A percentile compares a stretch with the other conserved stretches of the same genome.
Conservation (phyloP, 2,888 invertebrate species). For the Philopedon plagiatum region DNA sequence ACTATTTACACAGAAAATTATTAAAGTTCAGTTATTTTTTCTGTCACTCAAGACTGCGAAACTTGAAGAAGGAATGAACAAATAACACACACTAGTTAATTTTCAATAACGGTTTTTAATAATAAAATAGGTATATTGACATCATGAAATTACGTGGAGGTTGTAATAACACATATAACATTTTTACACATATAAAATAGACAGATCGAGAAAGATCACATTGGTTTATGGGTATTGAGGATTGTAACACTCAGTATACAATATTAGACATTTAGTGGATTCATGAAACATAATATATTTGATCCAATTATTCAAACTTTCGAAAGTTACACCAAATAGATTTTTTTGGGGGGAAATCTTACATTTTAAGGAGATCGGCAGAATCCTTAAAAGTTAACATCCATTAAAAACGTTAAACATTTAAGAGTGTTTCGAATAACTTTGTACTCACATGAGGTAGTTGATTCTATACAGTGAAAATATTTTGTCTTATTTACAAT, state of each 20-base stretch:
- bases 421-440: constrained; percentile 36
- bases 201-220: constrained; percentile 62
- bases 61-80: background rate
- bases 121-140: constrained; percentile 69
- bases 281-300: constrained; percentile 51
- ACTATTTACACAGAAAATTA: no score
- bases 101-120: constrained; percentile 68
- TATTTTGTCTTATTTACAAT: constrained; percentile 42
- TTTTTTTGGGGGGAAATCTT: constrained; percentile 44
- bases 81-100: constrained; percentile 58
- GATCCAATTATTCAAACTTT: constrained; percentile 54
- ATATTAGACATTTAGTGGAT: constrained; percentile 47
- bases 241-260: constrained; percentile 54
- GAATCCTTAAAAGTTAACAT: constrained; percentile 55
- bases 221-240: constrained; percentile 57
- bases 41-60: no score
- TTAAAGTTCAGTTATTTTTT: no score
- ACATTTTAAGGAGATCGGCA: constrained; percentile 34
- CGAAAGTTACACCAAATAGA: constrained; percentile 26
- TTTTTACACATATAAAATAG: constrained; percentile 48
- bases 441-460: constrained; percentile 52
- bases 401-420: constrained; percentile 51
- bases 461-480: constrained; percentile 46
- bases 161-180: constrained; percentile 54
- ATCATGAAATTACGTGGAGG: constrained; percentile 64